Evolutionary conservation across 2,888 invertebrate genomes (phyloP).

Genomic region (Lutraria lutraria): DNA sequence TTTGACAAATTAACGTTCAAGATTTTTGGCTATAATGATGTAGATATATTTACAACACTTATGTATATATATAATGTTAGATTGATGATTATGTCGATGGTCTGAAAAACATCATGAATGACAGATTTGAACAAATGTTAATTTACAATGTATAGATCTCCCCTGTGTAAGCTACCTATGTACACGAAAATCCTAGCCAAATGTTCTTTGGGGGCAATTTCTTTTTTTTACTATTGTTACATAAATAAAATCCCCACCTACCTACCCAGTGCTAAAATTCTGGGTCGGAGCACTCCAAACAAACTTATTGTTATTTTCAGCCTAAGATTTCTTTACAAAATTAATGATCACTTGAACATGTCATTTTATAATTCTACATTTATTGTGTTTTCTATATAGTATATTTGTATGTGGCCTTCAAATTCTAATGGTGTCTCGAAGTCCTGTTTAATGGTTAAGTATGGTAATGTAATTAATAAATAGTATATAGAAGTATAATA

Average conservation of each 20-base stretch:
- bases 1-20: not conserved
- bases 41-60: not conserved
- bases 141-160: too few species aligned
- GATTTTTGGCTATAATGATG: not conserved
- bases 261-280: too few species aligned
- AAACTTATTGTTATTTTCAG: too few species aligned
- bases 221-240: too few species aligned
- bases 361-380: not conserved
- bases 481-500: too few species aligned
- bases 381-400: not conserved
- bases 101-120: not conserved
- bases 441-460: not conserved
- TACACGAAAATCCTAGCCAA: too few species aligned
- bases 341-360: not conserved
- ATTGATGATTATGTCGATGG: too few species aligned
- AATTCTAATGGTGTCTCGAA: not conserved
- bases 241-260: too few species aligned
- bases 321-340: not conserved
- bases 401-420: not conserved
- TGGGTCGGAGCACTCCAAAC: too few species aligned
- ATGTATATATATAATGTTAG: not conserved
- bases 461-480: too few species aligned
- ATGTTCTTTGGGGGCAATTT: too few species aligned
- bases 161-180: not conserved
- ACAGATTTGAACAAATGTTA: not conserved